These are phyloP conservation scores for Sicus ferrugineus DNA, from an alignment of 2,888 invertebrate genomes.

Conservation along the genomic window DNA sequence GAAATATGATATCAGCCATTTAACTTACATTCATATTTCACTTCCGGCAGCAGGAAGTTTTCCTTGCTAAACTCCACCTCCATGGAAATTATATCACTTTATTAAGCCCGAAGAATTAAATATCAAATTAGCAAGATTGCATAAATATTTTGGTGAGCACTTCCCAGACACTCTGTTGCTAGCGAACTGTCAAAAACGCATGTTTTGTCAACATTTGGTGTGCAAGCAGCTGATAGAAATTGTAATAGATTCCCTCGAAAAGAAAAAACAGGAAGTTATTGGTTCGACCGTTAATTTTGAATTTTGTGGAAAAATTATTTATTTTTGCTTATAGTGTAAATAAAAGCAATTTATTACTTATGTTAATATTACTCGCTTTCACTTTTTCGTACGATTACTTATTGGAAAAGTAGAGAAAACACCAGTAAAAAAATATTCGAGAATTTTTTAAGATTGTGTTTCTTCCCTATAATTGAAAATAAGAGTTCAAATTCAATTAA, in stretches of 20 bases:
- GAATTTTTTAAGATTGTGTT: too few species aligned
- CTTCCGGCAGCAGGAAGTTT: conserved; percentile 71
- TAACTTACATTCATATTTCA: conserved; percentile 84
- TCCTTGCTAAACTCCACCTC: conserved; percentile 69
- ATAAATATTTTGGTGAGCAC: not conserved
- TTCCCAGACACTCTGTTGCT: conserved; percentile 1
- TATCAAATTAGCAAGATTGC: too few species aligned
- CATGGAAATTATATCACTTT: conserved; percentile 44
- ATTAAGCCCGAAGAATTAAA: not conserved
- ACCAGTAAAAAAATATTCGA: too few species aligned
- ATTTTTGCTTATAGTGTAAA: too few species aligned
- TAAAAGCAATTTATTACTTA: not conserved
- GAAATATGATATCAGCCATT: conserved; percentile 1
- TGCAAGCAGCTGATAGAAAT: conserved; percentile 16
- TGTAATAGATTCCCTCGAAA: conserved; percentile 38
- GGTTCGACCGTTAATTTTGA: not conserved
- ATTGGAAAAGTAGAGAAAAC: too few species aligned
- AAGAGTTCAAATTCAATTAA: too few species aligned
- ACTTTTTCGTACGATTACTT: too few species aligned
- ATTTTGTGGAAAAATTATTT: not conserved
- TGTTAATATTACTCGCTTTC: too few species aligned
- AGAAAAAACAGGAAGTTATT: not conserved
- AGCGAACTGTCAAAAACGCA: conserved; percentile 32
- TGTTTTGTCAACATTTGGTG: conserved; percentile 27
- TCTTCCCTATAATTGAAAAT: too few species aligned